Base-by-base conservation (phyloP, 2,888 invertebrate genomes). In the Hirtodrosophila alboralis region DNA sequence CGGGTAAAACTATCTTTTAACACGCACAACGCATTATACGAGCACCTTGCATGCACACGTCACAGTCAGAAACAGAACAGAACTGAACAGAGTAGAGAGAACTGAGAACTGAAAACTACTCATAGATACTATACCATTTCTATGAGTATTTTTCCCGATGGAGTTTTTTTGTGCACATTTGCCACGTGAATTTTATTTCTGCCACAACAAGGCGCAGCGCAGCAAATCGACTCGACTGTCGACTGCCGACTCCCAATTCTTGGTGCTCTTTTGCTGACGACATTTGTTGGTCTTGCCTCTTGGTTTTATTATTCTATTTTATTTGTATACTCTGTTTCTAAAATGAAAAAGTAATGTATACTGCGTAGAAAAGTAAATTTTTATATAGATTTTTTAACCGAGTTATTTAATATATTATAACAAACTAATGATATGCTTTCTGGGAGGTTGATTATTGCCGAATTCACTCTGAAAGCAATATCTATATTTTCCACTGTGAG, bases 1-100 rank as follows among this genome's bases (percentile, higher is more conserved):
- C 49, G 51, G 66, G 85, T 75, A 78, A 84, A 86, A 84, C 83
- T 84, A 86, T 86, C 83, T 84, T 86, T 84, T 84, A 84, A 84
- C 83, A 84, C 83, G 83, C 83, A 84, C 83, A 69, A 77, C 85
- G 84, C 86, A 84, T 80, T 80, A 80, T 79, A 80, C 84, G 84
- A 80, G 79, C 79, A 79, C 84, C 74, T 83, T 76, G 84, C 79
- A 79, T 83, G 84, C 79, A 76, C 79, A 75, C 77, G 71, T 75
- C 60, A 68, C 71, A 62, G 60, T 45, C 60, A 51, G 34, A 30
- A 28, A 41, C n/a, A 47, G 44, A 41, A 33, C 28, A 41, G 10
- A 45, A 23, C 23, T 5, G 8, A 23, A 23, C 4, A 23, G 23
- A 23, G 7, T 7, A 23, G 6, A 23, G 23, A 23, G 23, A 18